Base-by-base conservation (phyloP, 2,888 invertebrate genomes). In the Laothoe populi region DNA sequence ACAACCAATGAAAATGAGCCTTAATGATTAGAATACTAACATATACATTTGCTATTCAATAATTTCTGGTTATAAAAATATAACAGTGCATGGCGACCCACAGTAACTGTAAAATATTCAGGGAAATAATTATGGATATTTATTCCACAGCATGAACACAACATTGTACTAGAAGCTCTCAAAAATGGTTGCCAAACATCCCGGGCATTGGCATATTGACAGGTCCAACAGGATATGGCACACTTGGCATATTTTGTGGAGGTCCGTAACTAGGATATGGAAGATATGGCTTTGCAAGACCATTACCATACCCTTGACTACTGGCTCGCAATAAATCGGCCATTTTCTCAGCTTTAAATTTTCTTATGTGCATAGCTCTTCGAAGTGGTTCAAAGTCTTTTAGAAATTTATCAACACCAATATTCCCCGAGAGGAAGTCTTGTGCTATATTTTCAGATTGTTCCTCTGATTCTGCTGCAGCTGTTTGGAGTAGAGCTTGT, bases 301-400 rank as follows among this genome's bases (percentile, higher is more conserved):
- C 90, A 77, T 92, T 92, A 1, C 88, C 89, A 66, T 83, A 90
- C 76, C 75, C 81, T 68, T 87, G 86, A 64, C 68, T 82, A 2
- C 88, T 86, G 45, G 84, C 82, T 70, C 88, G 81, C 31, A 96
- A 88, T 11, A 97, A 84, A 78, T 97, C 97, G 57, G 95, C 93
- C 95, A 99, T 96, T 92, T 99, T 99, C 69, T 99, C 99, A 0
- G 97, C 96, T 91, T 99, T 99, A 11, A 99, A 96, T 81, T 97
- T 96, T 59, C 98, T 94, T 95, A 91, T 67, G 58, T 92, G 92
- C 92, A 92, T 92, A 66, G 80, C 82, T 68, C 86, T 91, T 53
- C 99, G 94, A 66, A 95, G 94, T 0, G 94, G 94, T 63, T 97
- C 93, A 85, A 98, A 99, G 63, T 96, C 95, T 65, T 97, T 96